Evolutionary conservation across 92 coral and sea anemone species (phyloP), one percentile per base, ranked within the genome.

Genomic region (Porites lobata): DNA sequence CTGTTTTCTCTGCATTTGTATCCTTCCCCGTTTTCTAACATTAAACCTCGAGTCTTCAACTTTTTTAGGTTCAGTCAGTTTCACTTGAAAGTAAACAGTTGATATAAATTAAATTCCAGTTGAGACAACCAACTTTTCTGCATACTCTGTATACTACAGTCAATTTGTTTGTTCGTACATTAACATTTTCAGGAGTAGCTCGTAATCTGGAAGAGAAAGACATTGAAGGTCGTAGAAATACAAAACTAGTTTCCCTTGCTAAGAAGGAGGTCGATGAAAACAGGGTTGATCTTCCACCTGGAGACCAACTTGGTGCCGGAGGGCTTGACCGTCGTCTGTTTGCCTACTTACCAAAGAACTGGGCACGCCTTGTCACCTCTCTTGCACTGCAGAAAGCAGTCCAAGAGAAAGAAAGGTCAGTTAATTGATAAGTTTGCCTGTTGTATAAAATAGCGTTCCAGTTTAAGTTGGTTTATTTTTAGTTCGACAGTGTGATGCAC

Each of bases 241-340:
- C 54, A 38, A 75, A 51, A 73, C 80, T 78, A 14, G 8, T 38
- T 43, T 56, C 58, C 57, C 71, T 67, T 69, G 86, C 78, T 8
- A 70, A 38, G 19, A 59, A 82, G 59, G 71, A 80, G 10, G 77
- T 80, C 7, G 85, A 83, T 14, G 88, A 88, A 74, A 77, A 83
- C 58, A 80, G 82, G 54, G 71, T 90, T 47, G 88, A 78, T 15
- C 75, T 90, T 22, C 98, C 99, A 2, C 96, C 92, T 2, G 99
- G 99, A 15, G 95, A 95, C 85, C 92, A 92, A 26, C 78, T 76
- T 21, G 99, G 99, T 14, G 94, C 98, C 17, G 98, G 93, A 26
- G 99, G 99, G 1, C 57, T 95, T 56, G 96, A 96, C 83, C 69
- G 94, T 11, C 51, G 54, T 17, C 67, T 96, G 76, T 93, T 58